Percentiles rank a stretch among this genome's conserved stretches.
phyloP scores from a whole-genome alignment of 2,888 invertebrate genomes.

The Poecilus cupreus region DNA sequence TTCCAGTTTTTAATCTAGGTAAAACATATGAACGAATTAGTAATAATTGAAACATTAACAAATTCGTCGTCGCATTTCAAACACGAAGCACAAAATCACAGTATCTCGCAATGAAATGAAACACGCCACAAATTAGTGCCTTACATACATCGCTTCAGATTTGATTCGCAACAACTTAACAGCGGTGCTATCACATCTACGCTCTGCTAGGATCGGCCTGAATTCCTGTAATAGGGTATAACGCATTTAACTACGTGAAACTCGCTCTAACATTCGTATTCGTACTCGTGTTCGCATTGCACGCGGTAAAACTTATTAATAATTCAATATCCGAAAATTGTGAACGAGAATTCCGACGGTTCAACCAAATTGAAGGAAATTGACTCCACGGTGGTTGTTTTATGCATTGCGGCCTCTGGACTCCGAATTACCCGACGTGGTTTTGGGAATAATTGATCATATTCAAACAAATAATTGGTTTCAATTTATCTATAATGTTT shows the following conservation, averaged over 20 bases:
- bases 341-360: background rate
- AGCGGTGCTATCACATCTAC: background rate
- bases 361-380: background rate
- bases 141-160: slow-evolving; percentile 13
- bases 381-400: background rate
- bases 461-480: too few relatives aligned
- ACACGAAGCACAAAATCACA: background rate
- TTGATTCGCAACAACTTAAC: slow-evolving; percentile 27
- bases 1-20: too few relatives aligned
- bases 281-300: background rate
- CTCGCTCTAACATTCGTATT: slow-evolving; percentile 26
- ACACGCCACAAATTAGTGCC: slow-evolving; percentile 29
- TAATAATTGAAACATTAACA: slow-evolving; percentile 11
- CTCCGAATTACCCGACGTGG: too few relatives aligned
- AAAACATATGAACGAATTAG: too few relatives aligned
- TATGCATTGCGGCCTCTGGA: background rate
- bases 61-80: slow-evolving; percentile 9
- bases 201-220: background rate
- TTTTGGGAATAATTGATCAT: too few relatives aligned
- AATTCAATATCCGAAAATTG: slow-evolving; percentile 37
- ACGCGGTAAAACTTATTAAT: slow-evolving; percentile 16
- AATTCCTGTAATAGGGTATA: slow-evolving; percentile 32
- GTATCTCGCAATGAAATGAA: slow-evolving; percentile 6
- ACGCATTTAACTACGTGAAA: slow-evolving; percentile 38
- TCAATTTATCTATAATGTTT: too few relatives aligned